Evolutionary conservation across 2,888 invertebrate genomes (phyloP).

Genomic region (Papilio demoleus): DNA sequence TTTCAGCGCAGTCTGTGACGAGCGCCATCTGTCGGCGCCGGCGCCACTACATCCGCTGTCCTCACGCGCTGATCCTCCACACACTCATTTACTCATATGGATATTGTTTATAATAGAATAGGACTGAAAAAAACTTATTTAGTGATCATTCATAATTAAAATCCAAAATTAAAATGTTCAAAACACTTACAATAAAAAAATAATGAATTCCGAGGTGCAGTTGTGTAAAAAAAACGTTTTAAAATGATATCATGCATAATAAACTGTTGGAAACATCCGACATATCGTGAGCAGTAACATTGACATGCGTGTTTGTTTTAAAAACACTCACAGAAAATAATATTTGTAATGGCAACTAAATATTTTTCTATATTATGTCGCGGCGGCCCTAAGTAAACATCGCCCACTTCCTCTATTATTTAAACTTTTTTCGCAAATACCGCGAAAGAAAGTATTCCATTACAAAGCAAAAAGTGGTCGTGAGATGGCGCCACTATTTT

Average conservation of each 20-base stretch:
- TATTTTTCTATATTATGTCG: constrained; percentile 72
- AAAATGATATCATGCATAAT: constrained; percentile 26
- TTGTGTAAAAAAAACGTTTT: no score
- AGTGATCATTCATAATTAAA: background rate
- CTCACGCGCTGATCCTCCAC: constrained; percentile 36
- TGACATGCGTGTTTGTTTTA: constrained; percentile 43
- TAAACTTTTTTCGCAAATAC: constrained; percentile 71
- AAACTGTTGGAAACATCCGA: constrained; percentile 35
- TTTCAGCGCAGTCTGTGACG: constrained; percentile 51
- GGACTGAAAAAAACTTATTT: background rate
- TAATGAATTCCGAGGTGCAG: no score
- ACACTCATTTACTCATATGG: background rate
- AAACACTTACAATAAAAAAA: no score
- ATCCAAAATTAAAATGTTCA: no score
- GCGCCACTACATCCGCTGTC: constrained; percentile 60
- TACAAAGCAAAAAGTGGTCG: constrained; percentile 57
- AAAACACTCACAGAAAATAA: constrained; percentile 47
- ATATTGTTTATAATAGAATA: background rate
- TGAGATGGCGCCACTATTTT: constrained; percentile 68
- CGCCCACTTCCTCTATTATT: constrained; percentile 72
- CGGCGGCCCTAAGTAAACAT: constrained; percentile 72
- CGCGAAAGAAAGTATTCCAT: constrained; percentile 65
- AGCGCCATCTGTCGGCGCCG: constrained; percentile 62
- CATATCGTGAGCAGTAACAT: constrained; percentile 28
- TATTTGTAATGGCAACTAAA: constrained; percentile 66